Percentiles rank a stretch among this genome's conserved stretches.
Evolutionary conservation across 1,140 invertebrate species (phyloP).

Genomic region (Lethrus apterus): DNA sequence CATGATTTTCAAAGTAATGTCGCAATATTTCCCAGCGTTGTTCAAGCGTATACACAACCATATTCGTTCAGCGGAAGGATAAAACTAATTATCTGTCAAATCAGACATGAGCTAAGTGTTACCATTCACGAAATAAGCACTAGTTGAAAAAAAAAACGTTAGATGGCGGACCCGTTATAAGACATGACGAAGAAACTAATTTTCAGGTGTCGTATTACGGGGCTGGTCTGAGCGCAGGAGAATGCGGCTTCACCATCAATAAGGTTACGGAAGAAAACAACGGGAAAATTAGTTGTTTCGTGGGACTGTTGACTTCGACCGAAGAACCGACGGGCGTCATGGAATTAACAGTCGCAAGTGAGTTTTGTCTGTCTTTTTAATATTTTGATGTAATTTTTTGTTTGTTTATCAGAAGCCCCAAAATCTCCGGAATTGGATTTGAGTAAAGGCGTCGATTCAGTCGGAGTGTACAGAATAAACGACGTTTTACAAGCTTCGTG

Average conservation of each 20-base stretch:
- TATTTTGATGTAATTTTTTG: slow-evolving; percentile 6
- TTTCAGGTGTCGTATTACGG: slow-evolving; percentile 47
- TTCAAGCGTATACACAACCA: too few species aligned
- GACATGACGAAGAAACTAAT: too few species aligned
- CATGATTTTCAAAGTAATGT: too few species aligned
- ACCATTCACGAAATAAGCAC: too few species aligned
- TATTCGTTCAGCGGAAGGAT: too few species aligned
- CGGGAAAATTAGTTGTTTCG: slow-evolving; percentile 58
- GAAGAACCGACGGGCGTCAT: slow-evolving; percentile 51
- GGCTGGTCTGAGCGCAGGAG: slow-evolving; percentile 48
- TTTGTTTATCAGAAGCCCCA: slow-evolving; percentile 49
- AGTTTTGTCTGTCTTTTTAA: slow-evolving; percentile 39
- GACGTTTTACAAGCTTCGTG: slow-evolving; percentile 57
- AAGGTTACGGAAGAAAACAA: slow-evolving; percentile 55
- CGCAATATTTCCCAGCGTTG: too few species aligned
- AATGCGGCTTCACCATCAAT: slow-evolving; percentile 60
- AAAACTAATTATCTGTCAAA: too few species aligned
- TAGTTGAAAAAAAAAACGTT: too few species aligned
- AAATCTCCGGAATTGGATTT: slow-evolving; percentile 49
- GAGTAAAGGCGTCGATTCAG: slow-evolving; percentile 40
- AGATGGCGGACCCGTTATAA: too few species aligned
- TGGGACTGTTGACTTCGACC: slow-evolving; percentile 45
- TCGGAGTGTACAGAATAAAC: slow-evolving; percentile 48
- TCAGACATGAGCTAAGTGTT: too few species aligned
- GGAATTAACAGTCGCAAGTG: slow-evolving; percentile 62